Evolutionary conservation across 2,888 invertebrate genomes (phyloP), one percentile per base, ranked within the genome.

Genomic region (Tipula helvola): DNA sequence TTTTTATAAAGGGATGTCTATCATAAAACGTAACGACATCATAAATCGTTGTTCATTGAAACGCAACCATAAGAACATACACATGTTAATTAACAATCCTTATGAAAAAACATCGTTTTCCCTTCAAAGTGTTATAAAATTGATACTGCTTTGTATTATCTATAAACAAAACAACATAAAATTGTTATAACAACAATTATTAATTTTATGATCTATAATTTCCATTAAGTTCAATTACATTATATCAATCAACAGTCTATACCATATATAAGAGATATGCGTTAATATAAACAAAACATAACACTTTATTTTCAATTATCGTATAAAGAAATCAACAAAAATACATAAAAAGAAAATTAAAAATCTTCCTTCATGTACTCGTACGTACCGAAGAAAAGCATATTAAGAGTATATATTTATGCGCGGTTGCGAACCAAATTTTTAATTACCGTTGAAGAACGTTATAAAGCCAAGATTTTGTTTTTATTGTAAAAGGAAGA

Each of bases 141-240:
- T 47, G 47, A 47, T 47, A 47, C 47, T 47, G 47, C 10, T 47
- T 47, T 13, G 47, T n/a, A 47, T n/a, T 47, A 10, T 47, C 13
- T 47, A 5, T n/a, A 3, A 52, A 52, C 44, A 44, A 71, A 28
- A 71, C 8, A 71, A 71, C 71, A 71, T 71, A 71, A 71, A 71
- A 71, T 28, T 71, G 71, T 71, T 71, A 71, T 18, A 71, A 71
- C 71, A 71, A 71, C 71, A 71, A 71, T 71, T 71, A 71, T 71
- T 71, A 71, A 71, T 71, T 71, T 71, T 71, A 71, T 71, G 71
- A 71, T 71, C 71, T 71, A 71, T 71, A 71, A 71, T 71, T 71
- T 71, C 71, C 71, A 71, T 71, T 71, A 71, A 71, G 28, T 71
- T 28, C 71, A 71, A 71, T 71, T 71, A 71, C 71, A 18, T 28